Evolutionary conservation across 1,140 invertebrate species (phyloP).

Genomic region (Solenopsis invicta): DNA sequence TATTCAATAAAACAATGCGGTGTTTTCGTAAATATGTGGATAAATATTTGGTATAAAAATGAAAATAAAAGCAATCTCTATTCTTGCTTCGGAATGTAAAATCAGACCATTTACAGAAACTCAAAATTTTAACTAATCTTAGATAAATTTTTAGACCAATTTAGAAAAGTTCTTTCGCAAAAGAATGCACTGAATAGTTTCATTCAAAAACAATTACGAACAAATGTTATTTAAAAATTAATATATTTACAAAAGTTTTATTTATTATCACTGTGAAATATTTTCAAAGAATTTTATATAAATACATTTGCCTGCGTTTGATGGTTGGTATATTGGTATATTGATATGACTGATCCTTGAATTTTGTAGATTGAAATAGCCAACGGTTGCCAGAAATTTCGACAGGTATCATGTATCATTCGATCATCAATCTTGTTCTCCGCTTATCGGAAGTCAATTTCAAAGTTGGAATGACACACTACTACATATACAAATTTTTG

Average conservation of each 20-base stretch:
- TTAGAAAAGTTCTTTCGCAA: background rate
- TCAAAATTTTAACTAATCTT: background rate
- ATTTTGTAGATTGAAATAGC: constrained; percentile 73
- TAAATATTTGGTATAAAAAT: constrained; percentile 1
- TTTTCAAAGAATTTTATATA: constrained; percentile 60
- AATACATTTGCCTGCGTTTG: constrained; percentile 49
- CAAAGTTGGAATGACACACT: constrained; percentile 63
- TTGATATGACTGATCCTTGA: constrained; percentile 67
- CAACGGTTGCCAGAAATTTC: constrained; percentile 68
- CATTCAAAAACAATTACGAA: background rate
- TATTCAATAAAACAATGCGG: background rate
- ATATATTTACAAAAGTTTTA: constrained; percentile 6
- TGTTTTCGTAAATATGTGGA: background rate
- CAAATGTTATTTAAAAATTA: background rate
- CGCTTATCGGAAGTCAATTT: constrained; percentile 73
- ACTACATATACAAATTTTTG: constrained; percentile 48
- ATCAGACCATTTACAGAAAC: background rate
- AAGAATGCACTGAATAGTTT: background rate
- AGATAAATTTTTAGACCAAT: background rate
- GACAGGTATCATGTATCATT: constrained; percentile 71
- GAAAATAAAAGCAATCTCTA: background rate
- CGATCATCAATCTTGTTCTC: constrained; percentile 73
- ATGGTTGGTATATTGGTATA: constrained; percentile 65
- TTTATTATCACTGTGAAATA: constrained; percentile 15
- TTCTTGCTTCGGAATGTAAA: background rate